Evolutionary conservation across 1,140 invertebrate species (phyloP).

Genomic region (Monochamus saltuarius): DNA sequence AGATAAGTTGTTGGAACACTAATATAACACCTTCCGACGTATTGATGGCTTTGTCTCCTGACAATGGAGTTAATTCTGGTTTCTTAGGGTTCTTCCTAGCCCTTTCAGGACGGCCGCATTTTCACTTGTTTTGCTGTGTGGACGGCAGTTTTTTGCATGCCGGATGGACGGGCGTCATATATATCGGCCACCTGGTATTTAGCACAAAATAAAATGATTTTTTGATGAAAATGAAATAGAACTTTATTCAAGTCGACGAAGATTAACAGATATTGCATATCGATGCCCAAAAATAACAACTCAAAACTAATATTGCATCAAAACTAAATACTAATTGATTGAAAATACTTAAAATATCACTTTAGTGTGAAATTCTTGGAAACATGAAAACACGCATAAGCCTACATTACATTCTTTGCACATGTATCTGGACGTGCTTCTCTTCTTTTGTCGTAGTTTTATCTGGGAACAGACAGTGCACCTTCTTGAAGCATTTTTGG

Average conservation of each 20-base stretch:
- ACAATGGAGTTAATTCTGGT: too few species aligned
- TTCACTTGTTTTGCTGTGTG: neutral
- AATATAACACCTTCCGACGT: too few species aligned
- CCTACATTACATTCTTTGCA: constrained; percentile 28
- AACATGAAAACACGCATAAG: constrained; percentile 30
- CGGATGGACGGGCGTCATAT: constrained; percentile 3
- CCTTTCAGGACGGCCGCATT: constrained; percentile 5
- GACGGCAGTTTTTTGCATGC: constrained; percentile 2
- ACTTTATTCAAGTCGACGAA: neutral
- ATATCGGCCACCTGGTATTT: constrained; percentile 3
- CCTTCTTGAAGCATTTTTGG: constrained; percentile 21
- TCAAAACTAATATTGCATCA: neutral
- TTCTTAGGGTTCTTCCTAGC: too few species aligned
- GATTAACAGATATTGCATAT: constrained; percentile 1
- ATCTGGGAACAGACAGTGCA: constrained; percentile 23
- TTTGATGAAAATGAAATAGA: neutral
- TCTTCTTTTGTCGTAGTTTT: constrained; percentile 15
- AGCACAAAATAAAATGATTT: neutral
- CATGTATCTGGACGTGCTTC: constrained; percentile 21
- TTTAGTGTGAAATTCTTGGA: constrained; percentile 18
- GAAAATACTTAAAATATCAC: constrained; percentile 10
- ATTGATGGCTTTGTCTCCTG: too few species aligned
- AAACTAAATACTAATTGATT: neutral
- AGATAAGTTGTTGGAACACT: too few species aligned
- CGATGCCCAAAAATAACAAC: constrained; percentile 4